These are phyloP conservation scores for Crossaster papposus DNA, from an alignment of 53 echinoderm and acorn worm genomes.

Conservation along the genomic window DNA sequence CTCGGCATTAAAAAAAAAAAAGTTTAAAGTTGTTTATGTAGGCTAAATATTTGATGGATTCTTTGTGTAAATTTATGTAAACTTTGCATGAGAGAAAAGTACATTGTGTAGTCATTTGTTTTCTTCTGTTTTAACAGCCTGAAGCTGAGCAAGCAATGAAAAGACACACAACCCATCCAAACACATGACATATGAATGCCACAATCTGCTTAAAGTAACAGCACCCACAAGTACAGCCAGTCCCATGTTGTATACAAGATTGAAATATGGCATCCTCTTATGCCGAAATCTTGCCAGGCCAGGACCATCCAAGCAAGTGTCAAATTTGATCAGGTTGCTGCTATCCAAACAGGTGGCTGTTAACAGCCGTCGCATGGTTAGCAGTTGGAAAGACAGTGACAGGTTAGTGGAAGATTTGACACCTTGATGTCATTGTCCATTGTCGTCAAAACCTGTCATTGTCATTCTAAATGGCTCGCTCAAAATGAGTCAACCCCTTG, in stretches of 20 bases:
- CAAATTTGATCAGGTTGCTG: neutral
- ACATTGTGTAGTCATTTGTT: neutral
- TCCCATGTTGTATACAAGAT: conserved; percentile 35
- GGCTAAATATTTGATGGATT: no score
- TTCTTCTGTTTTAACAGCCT: neutral
- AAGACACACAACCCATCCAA: conserved; percentile 1
- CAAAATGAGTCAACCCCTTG: no score
- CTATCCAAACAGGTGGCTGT: neutral
- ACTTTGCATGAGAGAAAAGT: no score
- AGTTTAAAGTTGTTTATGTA: no score
- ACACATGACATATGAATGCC: neutral
- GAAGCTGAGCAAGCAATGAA: conserved; percentile 42
- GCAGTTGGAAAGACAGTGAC: conserved; percentile 15
- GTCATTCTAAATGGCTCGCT: neutral
- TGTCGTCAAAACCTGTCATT: neutral
- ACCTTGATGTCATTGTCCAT: neutral
- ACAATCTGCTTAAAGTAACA: neutral
- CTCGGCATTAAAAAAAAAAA: no score
- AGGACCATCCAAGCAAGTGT: neutral
- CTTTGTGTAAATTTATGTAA: no score
- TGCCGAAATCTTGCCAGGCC: conserved; percentile 50
- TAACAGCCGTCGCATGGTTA: neutral
- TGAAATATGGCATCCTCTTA: conserved; percentile 54
- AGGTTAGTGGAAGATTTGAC: conserved; percentile 38
- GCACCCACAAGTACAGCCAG: neutral